Percentiles rank a stretch among this genome's conserved stretches.
These are phyloP conservation scores for Patella pellucida DNA, from an alignment of 2,888 invertebrate species.

Conservation along the genomic window DNA sequence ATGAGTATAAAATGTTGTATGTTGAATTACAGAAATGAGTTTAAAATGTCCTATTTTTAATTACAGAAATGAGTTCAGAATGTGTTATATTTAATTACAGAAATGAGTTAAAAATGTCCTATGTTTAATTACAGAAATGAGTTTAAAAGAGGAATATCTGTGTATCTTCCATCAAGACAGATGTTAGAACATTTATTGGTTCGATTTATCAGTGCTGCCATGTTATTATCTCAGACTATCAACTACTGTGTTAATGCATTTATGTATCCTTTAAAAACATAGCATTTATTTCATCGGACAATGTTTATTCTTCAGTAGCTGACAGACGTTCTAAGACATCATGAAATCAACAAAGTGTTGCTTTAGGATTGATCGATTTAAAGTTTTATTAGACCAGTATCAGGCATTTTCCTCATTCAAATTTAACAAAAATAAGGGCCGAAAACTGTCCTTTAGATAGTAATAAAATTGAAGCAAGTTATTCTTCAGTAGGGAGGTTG, in stretches of 20 bases:
- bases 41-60: neutral
- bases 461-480: too few species aligned
- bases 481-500: too few species aligned
- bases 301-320: neutral
- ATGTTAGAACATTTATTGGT: conserved; percentile 24
- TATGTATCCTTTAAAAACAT: conserved; percentile 27
- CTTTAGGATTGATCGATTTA: too few species aligned
- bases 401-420: too few species aligned
- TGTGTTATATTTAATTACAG: neutral
- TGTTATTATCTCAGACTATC: conserved; percentile 14
- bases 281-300: neutral
- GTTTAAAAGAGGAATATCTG: conserved; percentile 7
- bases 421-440: too few species aligned
- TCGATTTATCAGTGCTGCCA: conserved; percentile 7
- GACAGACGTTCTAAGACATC: too few species aligned
- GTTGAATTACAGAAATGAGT: neutral
- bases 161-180: conserved; percentile 28
- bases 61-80: conserved; percentile 7
- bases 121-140: conserved; percentile 12
- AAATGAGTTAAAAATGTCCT: neutral
- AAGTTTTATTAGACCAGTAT: too few species aligned
- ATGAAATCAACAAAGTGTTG: too few species aligned
- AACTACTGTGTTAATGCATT: conserved; percentile 21
- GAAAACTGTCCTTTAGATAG: too few species aligned
- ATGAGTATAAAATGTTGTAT: neutral